Base-by-base conservation (phyloP, 2,888 invertebrate genomes). In the Lumbricus terrestris region DNA sequence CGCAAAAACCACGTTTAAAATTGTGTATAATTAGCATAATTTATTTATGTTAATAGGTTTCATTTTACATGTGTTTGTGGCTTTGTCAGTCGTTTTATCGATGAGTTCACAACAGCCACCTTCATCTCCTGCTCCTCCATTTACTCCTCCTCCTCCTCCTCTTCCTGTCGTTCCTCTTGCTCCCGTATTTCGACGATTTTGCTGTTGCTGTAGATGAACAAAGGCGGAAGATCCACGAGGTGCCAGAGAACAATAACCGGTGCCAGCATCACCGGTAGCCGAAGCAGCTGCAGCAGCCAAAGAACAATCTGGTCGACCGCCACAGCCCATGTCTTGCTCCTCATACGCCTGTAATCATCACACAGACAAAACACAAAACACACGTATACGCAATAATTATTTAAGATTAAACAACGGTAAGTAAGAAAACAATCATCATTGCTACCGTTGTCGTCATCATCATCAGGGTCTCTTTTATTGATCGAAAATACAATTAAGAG, bases 381-480 rank as follows among this genome's bases (percentile, higher is more conserved):
- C 69, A 83, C n/a, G 69, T 47, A 83, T 29, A 82, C 15, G n/a
- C n/a, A 89, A n/a, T 4, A 4, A 16, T 18, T 40, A 5, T n/a
- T 3, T 33, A 34, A 89, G 82, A 11, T 37, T 82, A 37, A 89
- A 18, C 34, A 34, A 37, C 33, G 85, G 40, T 29, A 40, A 85
- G 33, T n/a, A 82, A 83, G 82, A 35, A 35, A 0, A 34, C 18
- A n/a, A 23, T 38, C 88, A 88, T 20, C 38, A 38, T 18, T 40
- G n/a, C n/a, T n/a, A n/a, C n/a, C 88, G 3, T 88, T 29, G n/a
- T 88, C 88, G 29, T 88, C 40, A 34, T 88, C 88, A 11, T 47
- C 88, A n/a, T 88, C 42, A 2, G 38, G 4, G 15, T n/a, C 11
- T 3, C n/a, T n/a, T n/a, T n/a, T n/a, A 47, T 47, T 47, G 47